Percentiles rank a stretch among this genome's conserved stretches.
Conservation (phyloP, 2,797 vertebrate genomes). For the Argyrosomus regius region DNA sequence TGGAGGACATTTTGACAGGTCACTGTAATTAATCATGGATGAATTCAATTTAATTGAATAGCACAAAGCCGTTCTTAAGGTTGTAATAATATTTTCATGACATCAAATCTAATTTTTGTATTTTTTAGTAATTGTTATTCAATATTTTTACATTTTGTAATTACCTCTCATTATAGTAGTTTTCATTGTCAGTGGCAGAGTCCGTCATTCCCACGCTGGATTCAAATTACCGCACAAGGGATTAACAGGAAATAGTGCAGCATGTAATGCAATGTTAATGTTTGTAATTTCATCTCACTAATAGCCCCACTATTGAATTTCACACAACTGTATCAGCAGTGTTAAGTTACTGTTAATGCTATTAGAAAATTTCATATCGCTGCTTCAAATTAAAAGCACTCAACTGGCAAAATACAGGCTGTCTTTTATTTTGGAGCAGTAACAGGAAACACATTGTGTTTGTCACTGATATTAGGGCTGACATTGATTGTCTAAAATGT, state of each 20-base stretch:
- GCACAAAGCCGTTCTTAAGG: neutral
- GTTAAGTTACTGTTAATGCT: neutral
- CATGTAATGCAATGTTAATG: neutral
- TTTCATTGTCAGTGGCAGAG: neutral
- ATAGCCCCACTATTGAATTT: neutral
- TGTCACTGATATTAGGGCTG: neutral
- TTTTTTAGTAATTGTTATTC: neutral
- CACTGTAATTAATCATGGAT: neutral
- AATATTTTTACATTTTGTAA: neutral
- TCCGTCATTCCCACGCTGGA: neutral
- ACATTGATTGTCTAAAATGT: neutral
- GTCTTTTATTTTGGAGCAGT: slow-evolving; percentile 26
- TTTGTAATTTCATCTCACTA: neutral
- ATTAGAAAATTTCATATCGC: neutral
- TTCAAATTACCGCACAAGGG: neutral
- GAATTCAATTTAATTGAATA: neutral
- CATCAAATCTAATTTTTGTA: neutral
- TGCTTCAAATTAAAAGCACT: slow-evolving; percentile 33
- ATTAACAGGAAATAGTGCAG: slow-evolving; percentile 1
- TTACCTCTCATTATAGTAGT: neutral
- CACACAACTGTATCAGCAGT: neutral
- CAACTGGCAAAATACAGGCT: rapidly evolving
- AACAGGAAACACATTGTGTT: neutral
- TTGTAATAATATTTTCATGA: neutral
- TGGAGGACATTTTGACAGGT: neutral